These are phyloP conservation scores for Anhinga anhinga DNA, from an alignment of 2,113 vertebrate genomes.

Conservation along the genomic window DNA sequence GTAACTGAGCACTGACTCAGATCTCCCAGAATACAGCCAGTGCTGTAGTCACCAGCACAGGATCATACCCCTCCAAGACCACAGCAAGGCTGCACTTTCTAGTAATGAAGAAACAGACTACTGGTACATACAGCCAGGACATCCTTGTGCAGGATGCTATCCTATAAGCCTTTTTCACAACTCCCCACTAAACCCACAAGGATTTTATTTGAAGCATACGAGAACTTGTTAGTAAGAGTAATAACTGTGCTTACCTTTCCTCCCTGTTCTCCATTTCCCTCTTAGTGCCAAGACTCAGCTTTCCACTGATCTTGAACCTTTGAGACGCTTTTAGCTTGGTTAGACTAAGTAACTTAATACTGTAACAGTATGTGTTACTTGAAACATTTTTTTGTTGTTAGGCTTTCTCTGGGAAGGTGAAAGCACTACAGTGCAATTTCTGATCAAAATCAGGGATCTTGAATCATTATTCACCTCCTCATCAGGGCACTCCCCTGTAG, in stretches of 20 bases:
- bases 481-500: no score
- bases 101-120: neutral
- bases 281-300: neutral
- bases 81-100: neutral
- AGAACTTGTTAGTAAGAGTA: neutral
- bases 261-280: neutral
- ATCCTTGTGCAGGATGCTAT: neutral
- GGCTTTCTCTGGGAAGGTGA: neutral
- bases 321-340: no score
- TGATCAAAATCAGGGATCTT: neutral
- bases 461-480: neutral
- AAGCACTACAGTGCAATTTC: neutral
- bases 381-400: neutral
- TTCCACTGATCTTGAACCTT: neutral
- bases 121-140: neutral
- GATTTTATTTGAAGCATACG: neutral
- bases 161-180: neutral
- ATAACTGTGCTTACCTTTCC: neutral
- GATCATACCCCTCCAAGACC: neutral
- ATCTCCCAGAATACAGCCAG: neutral
- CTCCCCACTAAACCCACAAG: neutral
- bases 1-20: neutral
- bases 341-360: neutral
- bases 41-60: fast-evolving
- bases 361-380: neutral